phyloP scores from a whole-genome alignment of 2,113 vertebrate genomes.

The Pogonocichla stellata region DNA sequence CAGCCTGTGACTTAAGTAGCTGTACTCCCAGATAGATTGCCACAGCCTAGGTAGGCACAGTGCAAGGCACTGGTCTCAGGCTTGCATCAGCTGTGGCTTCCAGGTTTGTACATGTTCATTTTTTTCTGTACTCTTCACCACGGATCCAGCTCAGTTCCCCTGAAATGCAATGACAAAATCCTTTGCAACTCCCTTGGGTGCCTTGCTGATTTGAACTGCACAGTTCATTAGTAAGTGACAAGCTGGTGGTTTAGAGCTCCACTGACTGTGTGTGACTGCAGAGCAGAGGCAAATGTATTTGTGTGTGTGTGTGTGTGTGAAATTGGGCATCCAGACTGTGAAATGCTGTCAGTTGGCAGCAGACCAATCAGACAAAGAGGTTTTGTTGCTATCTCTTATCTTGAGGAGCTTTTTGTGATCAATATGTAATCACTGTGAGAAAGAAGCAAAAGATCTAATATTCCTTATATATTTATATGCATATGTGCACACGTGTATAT shows the following conservation, averaged over 20 bases:
- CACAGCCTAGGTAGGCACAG: neutral
- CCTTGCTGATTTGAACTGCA: neutral
- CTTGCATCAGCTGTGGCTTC: neutral
- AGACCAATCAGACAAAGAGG: neutral
- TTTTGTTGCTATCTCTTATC: neutral
- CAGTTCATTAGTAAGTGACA: neutral
- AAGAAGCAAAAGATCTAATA: neutral
- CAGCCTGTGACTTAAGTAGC: neutral
- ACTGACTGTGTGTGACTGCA: neutral
- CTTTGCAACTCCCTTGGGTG: neutral
- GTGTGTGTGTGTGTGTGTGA: neutral
- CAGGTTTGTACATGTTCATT: fast-evolving
- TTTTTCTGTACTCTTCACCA: neutral
- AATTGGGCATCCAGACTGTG: neutral
- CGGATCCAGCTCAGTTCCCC: neutral
- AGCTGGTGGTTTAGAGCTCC: neutral
- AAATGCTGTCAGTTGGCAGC: neutral
- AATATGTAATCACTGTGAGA: neutral
- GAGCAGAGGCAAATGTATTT: neutral
- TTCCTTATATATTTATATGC: neutral
- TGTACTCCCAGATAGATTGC: neutral
- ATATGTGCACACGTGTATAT: too few relatives aligned
- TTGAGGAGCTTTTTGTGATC: neutral
- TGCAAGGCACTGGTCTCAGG: neutral
- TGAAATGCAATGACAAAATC: neutral